Evolutionary conservation across 2,797 vertebrate genomes (phyloP).

Genomic region (Melanotaenia parkinsoni): DNA sequence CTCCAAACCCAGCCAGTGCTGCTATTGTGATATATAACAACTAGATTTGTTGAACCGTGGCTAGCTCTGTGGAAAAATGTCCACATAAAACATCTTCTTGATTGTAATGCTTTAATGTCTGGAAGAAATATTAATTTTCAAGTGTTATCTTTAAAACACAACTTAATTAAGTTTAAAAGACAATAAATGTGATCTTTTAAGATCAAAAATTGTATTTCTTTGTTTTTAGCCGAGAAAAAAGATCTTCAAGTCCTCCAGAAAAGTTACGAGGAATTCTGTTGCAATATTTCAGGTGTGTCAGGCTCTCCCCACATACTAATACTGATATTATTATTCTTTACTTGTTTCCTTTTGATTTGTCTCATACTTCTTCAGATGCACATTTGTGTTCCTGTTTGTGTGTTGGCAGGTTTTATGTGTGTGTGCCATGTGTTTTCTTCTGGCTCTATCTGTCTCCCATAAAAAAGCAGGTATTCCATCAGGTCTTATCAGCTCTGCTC

Average conservation of each 20-base stretch:
- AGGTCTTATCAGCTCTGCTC: slow-evolving; percentile 75
- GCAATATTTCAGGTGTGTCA: not conserved
- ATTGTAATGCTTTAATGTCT: not conserved
- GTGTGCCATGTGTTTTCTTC: slow-evolving; percentile 44
- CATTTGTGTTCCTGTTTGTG: slow-evolving; percentile 6
- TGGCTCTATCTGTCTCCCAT: slow-evolving; percentile 48
- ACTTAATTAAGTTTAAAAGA: not conserved
- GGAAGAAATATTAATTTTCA: not conserved
- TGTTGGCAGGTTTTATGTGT: slow-evolving; percentile 25
- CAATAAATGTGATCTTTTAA: not conserved
- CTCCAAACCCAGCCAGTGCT: slow-evolving; percentile 36
- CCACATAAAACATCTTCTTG: slow-evolving; percentile 2
- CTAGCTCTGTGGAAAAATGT: slow-evolving; percentile 10
- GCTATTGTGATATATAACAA: slow-evolving; percentile 52
- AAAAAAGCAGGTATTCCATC: slow-evolving; percentile 58
- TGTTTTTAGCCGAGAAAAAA: not conserved
- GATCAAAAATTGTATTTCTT: not conserved
- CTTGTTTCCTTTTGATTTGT: not conserved
- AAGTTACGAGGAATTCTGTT: no score
- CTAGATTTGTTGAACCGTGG: slow-evolving; percentile 43
- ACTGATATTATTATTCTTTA: not conserved
- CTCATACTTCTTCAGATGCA: slow-evolving; percentile 1
- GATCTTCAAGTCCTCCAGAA: not conserved
- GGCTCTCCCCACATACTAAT: not conserved
- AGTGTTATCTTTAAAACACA: not conserved